phyloP scores from a whole-genome alignment of 1,140 invertebrate genomes.

The Polypedilum vanderplanki region DNA sequence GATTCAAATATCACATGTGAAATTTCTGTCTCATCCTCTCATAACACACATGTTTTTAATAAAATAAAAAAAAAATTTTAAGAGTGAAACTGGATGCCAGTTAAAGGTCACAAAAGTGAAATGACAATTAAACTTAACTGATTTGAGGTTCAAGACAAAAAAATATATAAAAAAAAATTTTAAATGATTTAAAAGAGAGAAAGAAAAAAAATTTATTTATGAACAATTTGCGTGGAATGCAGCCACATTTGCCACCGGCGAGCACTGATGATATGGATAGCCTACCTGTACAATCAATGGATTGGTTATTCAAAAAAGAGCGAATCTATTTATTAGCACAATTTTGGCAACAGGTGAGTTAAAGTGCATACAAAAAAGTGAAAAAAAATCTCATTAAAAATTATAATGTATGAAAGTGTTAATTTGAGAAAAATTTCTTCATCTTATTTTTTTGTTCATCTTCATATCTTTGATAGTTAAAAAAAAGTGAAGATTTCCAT shows the following conservation, averaged over 20 bases:
- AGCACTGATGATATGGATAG: constrained; percentile 68
- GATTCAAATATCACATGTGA: not conserved
- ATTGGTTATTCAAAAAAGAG: constrained; percentile 92
- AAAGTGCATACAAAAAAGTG: not conserved
- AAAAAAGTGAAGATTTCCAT: too few species aligned
- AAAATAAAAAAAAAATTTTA: not conserved
- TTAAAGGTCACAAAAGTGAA: not conserved
- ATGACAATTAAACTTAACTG: too few species aligned
- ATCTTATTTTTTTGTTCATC: too few species aligned
- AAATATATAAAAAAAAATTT: too few species aligned
- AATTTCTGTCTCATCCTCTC: not conserved
- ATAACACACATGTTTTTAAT: not conserved
- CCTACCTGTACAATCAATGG: constrained; percentile 81
- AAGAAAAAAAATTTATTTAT: not conserved
- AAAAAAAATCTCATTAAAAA: not conserved
- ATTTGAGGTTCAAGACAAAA: too few species aligned
- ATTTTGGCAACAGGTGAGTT: constrained; percentile 87
- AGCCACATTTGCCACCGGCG: constrained; percentile 54
- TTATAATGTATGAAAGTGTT: constrained; percentile 27
- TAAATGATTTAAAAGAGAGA: not conserved
- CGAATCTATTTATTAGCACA: constrained; percentile 83
- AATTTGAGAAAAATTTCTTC: constrained; percentile 9
- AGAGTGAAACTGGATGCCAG: not conserved
- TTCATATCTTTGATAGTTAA: too few species aligned
- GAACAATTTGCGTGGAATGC: constrained; percentile 47